A percentile compares a stretch with the other conserved stretches of the same genome.
These are phyloP conservation scores for Loris lydekkerianus DNA, from an alignment of 2,797 vertebrate species.

Conservation along the genomic window DNA sequence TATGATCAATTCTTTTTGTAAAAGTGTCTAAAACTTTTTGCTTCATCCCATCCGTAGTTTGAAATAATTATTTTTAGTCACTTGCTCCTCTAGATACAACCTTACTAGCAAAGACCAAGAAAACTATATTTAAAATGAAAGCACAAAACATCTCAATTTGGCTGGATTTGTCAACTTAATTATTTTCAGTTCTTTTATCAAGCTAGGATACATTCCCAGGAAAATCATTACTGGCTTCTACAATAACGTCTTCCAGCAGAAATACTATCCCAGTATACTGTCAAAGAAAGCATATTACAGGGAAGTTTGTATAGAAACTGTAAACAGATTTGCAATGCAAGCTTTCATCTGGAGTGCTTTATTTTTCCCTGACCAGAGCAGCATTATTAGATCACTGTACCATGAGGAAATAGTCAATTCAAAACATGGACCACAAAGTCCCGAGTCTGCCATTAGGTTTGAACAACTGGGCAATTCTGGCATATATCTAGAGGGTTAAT, in stretches of 20 bases:
- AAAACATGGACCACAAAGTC: slow-evolving; percentile 42
- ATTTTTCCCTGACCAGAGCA: slow-evolving; percentile 66
- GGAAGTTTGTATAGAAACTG: slow-evolving; percentile 63
- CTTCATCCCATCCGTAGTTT: slow-evolving; percentile 2
- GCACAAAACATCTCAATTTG: slow-evolving; percentile 46
- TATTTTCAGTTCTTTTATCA: slow-evolving; percentile 62
- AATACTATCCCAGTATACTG: slow-evolving; percentile 54
- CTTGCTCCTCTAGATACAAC: neutral
- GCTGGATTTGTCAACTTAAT: slow-evolving; percentile 32
- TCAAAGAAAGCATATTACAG: slow-evolving; percentile 63
- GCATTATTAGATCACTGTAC: slow-evolving; percentile 75
- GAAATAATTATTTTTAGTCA: slow-evolving; percentile 55
- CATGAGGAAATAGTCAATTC: slow-evolving; percentile 74
- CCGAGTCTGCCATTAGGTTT: slow-evolving; percentile 57
- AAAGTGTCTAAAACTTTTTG: neutral
- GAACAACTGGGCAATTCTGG: slow-evolving; percentile 56
- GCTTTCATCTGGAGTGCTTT: slow-evolving; percentile 69
- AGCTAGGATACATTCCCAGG: neutral
- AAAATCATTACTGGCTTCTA: slow-evolving; percentile 54
- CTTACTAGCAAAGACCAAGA: slow-evolving; percentile 19
- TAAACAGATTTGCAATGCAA: slow-evolving; percentile 69
- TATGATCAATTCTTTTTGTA: neutral
- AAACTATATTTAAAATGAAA: slow-evolving; percentile 48
- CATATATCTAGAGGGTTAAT: slow-evolving; percentile 72
- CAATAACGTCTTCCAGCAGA: slow-evolving; percentile 50